Evolutionary conservation across 2,797 vertebrate genomes (phyloP), one percentile per base, ranked within the genome.

Genomic region (Tragopan temminckii): DNA sequence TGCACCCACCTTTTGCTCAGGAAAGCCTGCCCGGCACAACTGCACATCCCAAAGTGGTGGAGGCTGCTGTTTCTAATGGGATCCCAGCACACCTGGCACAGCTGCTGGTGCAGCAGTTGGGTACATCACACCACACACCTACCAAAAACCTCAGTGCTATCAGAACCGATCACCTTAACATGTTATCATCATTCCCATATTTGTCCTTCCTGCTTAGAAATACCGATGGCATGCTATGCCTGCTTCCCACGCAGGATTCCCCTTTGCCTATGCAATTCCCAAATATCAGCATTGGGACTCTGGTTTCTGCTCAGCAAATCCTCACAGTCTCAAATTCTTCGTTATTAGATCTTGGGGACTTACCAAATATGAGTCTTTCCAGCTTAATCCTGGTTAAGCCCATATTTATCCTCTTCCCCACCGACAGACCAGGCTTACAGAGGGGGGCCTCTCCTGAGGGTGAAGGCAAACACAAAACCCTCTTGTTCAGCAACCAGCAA

Each of bases 321-420:
- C 89, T 97, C 80, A 53, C 76, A 68, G 68, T n/a, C 0, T 21
- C 95, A 6, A 79, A 90, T 31, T 83, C 91, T 13, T 88, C 95
- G 8, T 43, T 1, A 0, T 52, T 80, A 80, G 87, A 40, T 10
- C 57, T 76, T 1, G 31, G 18, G 5, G 4, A 24, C 13, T 7
- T 82, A 3, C 21, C 57, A 31, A 67, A 63, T 0, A 33, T 38
- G 68, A 80, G 53, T 58, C 57, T 85, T 21, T 33, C 93, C 46
- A 93, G 86, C 68, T 1, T 96, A 42, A 80, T 96, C 2, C 90
- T 97, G 62, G 71, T 97, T 31, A 87, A 91, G 19, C 95, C 95
- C 1, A 55, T 96, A 15, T 94, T 97, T 55, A 59, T 96, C 7
- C 91, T 97, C 50, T 43, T 95, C 66, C 62, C 94, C 29, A 13